These are phyloP conservation scores for Stomatorhinus walkeri DNA, from an alignment of 2,797 vertebrate species.

Conservation along the genomic window DNA sequence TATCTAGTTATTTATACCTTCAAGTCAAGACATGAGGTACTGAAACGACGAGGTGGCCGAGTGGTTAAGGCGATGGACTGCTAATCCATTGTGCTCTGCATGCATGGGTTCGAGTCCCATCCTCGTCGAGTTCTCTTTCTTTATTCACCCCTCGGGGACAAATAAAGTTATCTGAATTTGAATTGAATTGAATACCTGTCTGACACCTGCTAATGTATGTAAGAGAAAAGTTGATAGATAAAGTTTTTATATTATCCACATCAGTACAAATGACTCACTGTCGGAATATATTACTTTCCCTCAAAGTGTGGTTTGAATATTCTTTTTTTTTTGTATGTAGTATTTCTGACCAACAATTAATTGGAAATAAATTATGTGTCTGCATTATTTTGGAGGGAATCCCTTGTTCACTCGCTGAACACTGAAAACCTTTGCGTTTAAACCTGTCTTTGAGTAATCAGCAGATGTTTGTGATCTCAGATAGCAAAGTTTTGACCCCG, in stretches of 20 bases:
- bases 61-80: slow-evolving; percentile 45
- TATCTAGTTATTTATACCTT: not conserved
- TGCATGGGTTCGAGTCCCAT: slow-evolving; percentile 78
- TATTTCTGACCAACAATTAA: not conserved
- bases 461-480: not conserved
- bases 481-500: not conserved
- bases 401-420: not conserved
- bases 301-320: not conserved
- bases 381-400: not conserved
- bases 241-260: not conserved
- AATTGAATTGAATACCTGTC: not conserved
- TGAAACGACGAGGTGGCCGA: slow-evolving; percentile 34
- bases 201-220: not conserved
- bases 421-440: not conserved
- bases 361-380: not conserved
- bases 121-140: slow-evolving; percentile 52
- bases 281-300: not conserved
- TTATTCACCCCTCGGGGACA: not conserved
- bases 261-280: not conserved
- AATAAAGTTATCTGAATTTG: not conserved
- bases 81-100: slow-evolving; percentile 74
- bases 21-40: not conserved
- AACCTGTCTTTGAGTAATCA: not conserved
- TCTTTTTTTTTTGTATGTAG: not conserved
- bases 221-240: not conserved